phyloP scores from a whole-genome alignment of 2,797 vertebrate species.

The Centropyge bicolor region DNA sequence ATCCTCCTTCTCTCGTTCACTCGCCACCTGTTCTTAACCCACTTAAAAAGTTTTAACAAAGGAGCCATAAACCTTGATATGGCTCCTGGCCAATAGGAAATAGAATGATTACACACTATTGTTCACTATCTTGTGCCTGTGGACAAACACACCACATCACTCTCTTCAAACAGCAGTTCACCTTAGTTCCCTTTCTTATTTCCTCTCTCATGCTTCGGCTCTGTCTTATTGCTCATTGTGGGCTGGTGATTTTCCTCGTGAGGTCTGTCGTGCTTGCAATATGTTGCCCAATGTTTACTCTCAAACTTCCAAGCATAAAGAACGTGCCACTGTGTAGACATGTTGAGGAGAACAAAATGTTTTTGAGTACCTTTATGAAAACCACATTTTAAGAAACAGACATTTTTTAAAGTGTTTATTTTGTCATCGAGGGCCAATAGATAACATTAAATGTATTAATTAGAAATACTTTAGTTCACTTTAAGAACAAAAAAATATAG shows the following conservation, averaged over 20 bases:
- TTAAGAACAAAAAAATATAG: background rate
- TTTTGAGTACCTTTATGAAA: background rate
- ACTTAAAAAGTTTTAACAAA: conserved; percentile 23
- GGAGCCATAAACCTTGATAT: background rate
- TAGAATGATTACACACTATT: conserved; percentile 1
- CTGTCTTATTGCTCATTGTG: conserved; percentile 18
- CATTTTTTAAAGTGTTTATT: background rate
- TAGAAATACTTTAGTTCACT: background rate
- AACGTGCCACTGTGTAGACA: background rate
- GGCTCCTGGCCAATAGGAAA: conserved; percentile 2
- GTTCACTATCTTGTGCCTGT: background rate
- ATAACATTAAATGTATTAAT: background rate
- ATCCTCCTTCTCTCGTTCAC: background rate
- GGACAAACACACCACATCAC: conserved; percentile 15
- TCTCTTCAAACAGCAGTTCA: conserved; percentile 21
- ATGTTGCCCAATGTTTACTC: conserved; percentile 51
- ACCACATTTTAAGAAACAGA: background rate
- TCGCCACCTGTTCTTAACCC: conserved; percentile 26
- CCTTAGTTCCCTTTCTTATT: conserved; percentile 58
- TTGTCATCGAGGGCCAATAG: background rate
- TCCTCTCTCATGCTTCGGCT: conserved; percentile 30
- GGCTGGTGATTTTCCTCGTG: conserved; percentile 43
- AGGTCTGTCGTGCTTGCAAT: conserved; percentile 22
- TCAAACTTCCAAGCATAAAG: background rate
- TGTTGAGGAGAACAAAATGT: background rate